Evolutionary conservation across 92 coral and sea anemone species (phyloP).

Genomic region (Bergia puertoricense): DNA sequence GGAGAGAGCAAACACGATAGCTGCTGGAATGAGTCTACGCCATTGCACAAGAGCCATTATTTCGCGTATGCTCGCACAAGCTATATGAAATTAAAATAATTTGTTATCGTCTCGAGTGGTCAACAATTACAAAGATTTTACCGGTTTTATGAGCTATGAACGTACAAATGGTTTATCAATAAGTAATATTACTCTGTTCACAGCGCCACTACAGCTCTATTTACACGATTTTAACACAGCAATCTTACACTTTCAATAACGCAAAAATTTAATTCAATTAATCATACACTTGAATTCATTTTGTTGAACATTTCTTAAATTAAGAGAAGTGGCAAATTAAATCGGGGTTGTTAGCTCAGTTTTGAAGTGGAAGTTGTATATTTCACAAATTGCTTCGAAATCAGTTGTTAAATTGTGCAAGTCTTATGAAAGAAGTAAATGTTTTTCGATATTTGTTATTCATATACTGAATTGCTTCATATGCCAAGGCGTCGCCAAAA

Average conservation of each 20-base stretch:
- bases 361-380: too few relatives aligned
- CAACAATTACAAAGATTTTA: background rate
- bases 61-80: too few relatives aligned
- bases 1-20: too few relatives aligned
- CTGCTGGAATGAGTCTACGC: too few relatives aligned
- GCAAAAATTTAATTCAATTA: background rate
- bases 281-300: background rate
- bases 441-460: too few relatives aligned
- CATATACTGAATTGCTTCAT: too few relatives aligned
- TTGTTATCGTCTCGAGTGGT: background rate
- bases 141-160: background rate
- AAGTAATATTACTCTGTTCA: background rate
- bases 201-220: background rate
- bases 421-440: too few relatives aligned
- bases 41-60: too few relatives aligned
- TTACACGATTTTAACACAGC: background rate
- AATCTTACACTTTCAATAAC: background rate
- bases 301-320: background rate
- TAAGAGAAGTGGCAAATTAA: too few relatives aligned
- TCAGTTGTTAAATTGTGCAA: background rate
- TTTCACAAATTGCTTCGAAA: background rate
- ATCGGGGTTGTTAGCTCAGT: too few relatives aligned
- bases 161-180: background rate
- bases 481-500: background rate
- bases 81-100: background rate